Percentiles rank a stretch among this genome's conserved stretches.
Evolutionary conservation across 2,888 invertebrate genomes (phyloP).

Genomic region (Dryobota labecula): DNA sequence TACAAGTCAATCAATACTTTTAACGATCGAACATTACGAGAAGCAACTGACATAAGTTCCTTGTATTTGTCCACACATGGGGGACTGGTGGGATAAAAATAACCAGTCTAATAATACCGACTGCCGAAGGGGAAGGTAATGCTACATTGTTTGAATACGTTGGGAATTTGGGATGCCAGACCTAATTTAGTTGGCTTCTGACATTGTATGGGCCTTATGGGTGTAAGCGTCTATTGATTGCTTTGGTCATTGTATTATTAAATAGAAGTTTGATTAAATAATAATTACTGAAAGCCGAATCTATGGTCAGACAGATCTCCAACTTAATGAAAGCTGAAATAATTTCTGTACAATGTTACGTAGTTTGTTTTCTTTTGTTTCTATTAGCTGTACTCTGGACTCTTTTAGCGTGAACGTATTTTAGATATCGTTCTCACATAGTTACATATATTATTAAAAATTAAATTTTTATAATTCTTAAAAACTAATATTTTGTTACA

Average conservation of each 20-base stretch:
- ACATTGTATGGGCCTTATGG: not conserved
- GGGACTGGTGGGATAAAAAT: slow-evolving; percentile 49
- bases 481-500: too few relatives aligned
- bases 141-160: slow-evolving; percentile 5
- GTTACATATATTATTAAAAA: too few relatives aligned
- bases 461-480: too few relatives aligned
- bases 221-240: not conserved
- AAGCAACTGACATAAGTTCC: slow-evolving; percentile 43
- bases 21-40: slow-evolving; percentile 44
- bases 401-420: too few relatives aligned
- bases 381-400: too few relatives aligned
- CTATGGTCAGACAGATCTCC: not conserved
- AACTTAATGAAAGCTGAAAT: too few relatives aligned
- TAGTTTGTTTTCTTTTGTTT: too few relatives aligned
- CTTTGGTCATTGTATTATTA: not conserved
- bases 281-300: not conserved
- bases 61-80: slow-evolving; percentile 64
- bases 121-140: slow-evolving; percentile 20
- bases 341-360: too few relatives aligned
- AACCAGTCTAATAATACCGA: slow-evolving; percentile 48
- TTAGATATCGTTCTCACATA: too few relatives aligned
- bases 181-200: slow-evolving; percentile 33
- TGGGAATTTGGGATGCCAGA: not conserved
- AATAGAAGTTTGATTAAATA: not conserved
- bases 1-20: slow-evolving; percentile 59